Base-by-base conservation (phyloP, 2,797 vertebrate species). In the Microctenopoma lineatum region DNA sequence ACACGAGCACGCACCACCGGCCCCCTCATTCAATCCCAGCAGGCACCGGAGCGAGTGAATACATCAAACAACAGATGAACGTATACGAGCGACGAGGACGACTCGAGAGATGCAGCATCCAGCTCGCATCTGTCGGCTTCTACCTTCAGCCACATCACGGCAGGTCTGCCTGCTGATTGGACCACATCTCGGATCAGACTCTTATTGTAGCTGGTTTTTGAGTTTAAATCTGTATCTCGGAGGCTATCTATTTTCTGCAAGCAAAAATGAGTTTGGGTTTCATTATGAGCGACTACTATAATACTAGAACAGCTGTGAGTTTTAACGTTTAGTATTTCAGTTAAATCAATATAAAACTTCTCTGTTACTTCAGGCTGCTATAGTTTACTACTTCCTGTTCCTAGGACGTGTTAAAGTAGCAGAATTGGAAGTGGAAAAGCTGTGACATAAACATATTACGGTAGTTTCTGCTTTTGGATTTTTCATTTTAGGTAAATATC, bases 41-140 rank as follows among this genome's bases (percentile, higher is more conserved):
- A 90, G 89, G 89, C 89, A 90, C 75, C 0, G 21, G 68, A 75
- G 75, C 11, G 29, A 81, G 84, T 66, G 84, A 90, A 90, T 87
- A 84, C 89, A 90, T 89, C 87, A 89, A 89, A 91, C 84, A 83
- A 86, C 86, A 89, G 84, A 92, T 81, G 88, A 91, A 87, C 63
- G 76, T 87, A 86, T 85, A 87, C 66, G 80, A 90, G 80, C 73
- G 47, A 16, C 67, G 63, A 77, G 74, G 71, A 67, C 55, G 66
- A 85, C 73, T 83, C 26, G 63, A 61, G 84, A 88, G 76, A 85
- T 53, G 51, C 59, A 53, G 79, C 86, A 83, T 83, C 77, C 75
- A 71, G 66, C 75, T 83, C 80, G 84, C 84, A 87, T 89, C 82
- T 88, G 85, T 84, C 70, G 50, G 60, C 73, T 65, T 64, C 60